Percentiles rank a stretch among this genome's conserved stretches.
phyloP scores from a whole-genome alignment of 2,888 invertebrate species.

The Scaptomyza cyrtandrae region DNA sequence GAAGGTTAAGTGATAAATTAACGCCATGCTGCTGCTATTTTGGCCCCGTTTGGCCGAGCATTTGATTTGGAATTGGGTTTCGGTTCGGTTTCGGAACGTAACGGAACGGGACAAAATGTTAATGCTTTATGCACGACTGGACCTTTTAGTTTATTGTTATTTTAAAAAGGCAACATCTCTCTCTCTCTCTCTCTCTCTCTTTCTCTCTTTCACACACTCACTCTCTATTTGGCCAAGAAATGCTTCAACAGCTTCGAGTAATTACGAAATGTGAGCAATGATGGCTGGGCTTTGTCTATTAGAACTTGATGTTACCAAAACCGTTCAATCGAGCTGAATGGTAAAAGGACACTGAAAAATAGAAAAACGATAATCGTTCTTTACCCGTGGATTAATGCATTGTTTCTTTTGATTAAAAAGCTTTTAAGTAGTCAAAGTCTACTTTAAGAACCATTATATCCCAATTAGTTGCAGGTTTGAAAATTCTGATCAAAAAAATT shows the following conservation, averaged over 20 bases:
- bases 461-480: background rate
- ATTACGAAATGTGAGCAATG: constrained; percentile 48
- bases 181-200: background rate
- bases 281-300: constrained; percentile 11
- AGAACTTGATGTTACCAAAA: constrained; percentile 12
- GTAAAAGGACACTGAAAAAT: background rate
- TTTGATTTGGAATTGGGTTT: constrained; percentile 32
- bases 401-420: background rate
- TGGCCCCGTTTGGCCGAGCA: constrained; percentile 43
- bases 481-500: background rate
- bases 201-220: background rate
- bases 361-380: background rate
- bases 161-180: constrained; percentile 37
- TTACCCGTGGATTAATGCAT: background rate
- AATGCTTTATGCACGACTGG: constrained; percentile 78
- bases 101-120: constrained; percentile 47
- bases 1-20: constrained; percentile 79
- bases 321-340: constrained; percentile 18
- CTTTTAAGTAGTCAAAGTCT: background rate
- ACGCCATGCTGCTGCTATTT: constrained; percentile 51
- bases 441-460: background rate
- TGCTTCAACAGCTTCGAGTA: constrained; percentile 28
- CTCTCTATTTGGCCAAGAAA: background rate
- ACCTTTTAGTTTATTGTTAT: constrained; percentile 79
- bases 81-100: constrained; percentile 8